Conservation (phyloP, 2,797 vertebrate species). For the Hemitrygon akajei region DNA sequence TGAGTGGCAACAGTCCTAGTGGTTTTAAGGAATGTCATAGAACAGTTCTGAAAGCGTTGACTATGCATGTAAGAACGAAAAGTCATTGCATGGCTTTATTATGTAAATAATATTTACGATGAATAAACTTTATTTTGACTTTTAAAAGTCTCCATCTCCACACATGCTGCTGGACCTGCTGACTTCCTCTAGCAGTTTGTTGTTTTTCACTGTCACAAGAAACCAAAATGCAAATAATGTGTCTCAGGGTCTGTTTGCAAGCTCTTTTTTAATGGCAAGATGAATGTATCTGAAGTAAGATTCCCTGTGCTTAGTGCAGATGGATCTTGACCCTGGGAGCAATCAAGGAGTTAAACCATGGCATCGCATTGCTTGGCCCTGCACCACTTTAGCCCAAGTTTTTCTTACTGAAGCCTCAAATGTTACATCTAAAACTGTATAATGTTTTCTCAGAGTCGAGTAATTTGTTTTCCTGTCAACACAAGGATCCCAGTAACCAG, state of each 20-base stretch:
- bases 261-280: neutral
- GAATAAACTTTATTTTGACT: no score
- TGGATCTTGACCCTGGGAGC: neutral
- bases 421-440: neutral
- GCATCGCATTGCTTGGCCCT: neutral
- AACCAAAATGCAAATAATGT: neutral
- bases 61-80: no score
- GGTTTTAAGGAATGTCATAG: no score
- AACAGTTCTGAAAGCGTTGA: no score
- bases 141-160: no score
- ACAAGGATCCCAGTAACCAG: neutral
- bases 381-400: neutral
- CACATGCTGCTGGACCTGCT: no score
- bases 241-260: neutral
- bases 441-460: neutral
- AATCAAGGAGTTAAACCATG: neutral
- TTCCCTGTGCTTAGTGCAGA: no score
- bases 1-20: no score
- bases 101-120: no score
- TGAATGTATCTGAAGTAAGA: neutral
- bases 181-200: no score
- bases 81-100: no score
- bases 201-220: no score
- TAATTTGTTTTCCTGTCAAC: neutral
- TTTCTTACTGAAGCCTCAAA: neutral